Conservation (phyloP, 1,140 invertebrate genomes). For the Saccostrea glomerata region DNA sequence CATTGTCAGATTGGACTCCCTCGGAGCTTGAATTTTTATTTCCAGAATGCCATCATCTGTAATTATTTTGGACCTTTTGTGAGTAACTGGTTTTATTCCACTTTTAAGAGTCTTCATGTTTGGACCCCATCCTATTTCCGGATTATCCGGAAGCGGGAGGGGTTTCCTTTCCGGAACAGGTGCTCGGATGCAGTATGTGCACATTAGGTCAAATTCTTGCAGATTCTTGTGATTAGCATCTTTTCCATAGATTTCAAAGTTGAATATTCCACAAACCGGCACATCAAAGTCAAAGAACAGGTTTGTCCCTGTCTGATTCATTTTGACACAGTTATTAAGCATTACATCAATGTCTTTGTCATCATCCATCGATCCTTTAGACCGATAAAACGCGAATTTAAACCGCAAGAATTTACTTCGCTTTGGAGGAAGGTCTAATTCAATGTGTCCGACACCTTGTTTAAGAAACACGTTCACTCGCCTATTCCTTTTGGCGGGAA, state of each 20-base stretch:
- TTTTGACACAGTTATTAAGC: slow-evolving; percentile 47
- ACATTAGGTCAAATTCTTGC: slow-evolving; percentile 49
- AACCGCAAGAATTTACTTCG: slow-evolving; percentile 50
- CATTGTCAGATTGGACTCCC: slow-evolving; percentile 44
- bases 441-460: slow-evolving; percentile 54
- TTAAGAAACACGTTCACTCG: slow-evolving; percentile 53
- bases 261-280: slow-evolving; percentile 55
- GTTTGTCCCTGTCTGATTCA: slow-evolving; percentile 32
- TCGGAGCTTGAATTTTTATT: slow-evolving; percentile 43
- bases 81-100: slow-evolving; percentile 49
- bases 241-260: slow-evolving; percentile 57
- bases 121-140: slow-evolving; percentile 53
- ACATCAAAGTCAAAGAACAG: slow-evolving; percentile 50
- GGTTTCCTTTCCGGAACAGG: slow-evolving; percentile 39
- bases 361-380: slow-evolving; percentile 9
- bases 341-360: slow-evolving; percentile 41
- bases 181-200: slow-evolving; percentile 43
- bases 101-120: slow-evolving; percentile 40
- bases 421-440: slow-evolving; percentile 53
- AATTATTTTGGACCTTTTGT: slow-evolving; percentile 46
- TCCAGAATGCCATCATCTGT: slow-evolving; percentile 48
- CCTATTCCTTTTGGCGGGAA: slow-evolving; percentile 38
- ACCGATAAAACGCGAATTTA: slow-evolving; percentile 41
- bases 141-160: slow-evolving; percentile 51
- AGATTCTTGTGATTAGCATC: slow-evolving; percentile 40